A percentile compares a stretch with the other conserved stretches of the same genome.
Conservation (phyloP, 37 sponge, comb jelly and placozoan genomes). For the Eunapius fragilis region DNA sequence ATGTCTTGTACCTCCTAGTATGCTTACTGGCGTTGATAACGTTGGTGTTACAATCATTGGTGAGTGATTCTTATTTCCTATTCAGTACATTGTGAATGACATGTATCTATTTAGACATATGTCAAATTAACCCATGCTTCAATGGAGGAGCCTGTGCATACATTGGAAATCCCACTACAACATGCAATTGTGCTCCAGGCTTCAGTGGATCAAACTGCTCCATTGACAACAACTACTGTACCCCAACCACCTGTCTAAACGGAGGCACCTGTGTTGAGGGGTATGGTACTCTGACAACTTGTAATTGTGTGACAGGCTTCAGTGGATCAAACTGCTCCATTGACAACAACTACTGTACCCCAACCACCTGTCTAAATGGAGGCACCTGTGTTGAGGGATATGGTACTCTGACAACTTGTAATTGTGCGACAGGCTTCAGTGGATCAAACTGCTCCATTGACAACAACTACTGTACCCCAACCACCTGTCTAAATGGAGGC, state of each 20-base stretch:
- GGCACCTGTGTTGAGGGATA: constrained; percentile 49
- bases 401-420: constrained; percentile 39
- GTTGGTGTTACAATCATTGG: neutral
- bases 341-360: constrained; percentile 24
- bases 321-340: constrained; percentile 42
- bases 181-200: constrained; percentile 13
- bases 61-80: neutral
- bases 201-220: constrained; percentile 12
- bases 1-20: neutral
- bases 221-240: constrained; percentile 1
- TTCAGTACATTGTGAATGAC: constrained; percentile 6
- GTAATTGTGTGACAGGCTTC: constrained; percentile 32
- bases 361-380: constrained; percentile 53
- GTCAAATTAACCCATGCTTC: neutral
- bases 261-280: constrained; percentile 31
- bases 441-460: constrained; percentile 47
- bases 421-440: constrained; percentile 35
- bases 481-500: constrained; percentile 54
- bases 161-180: neutral
- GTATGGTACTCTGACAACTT: neutral
- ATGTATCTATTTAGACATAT: neutral
- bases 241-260: constrained; percentile 21
- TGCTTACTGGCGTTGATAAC: neutral
- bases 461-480: constrained; percentile 6
- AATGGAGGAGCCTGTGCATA: constrained; percentile 17